A percentile compares a stretch with the other conserved stretches of the same genome.
Conservation (phyloP, 1,140 invertebrate genomes). For the Eupeodes corollae region DNA sequence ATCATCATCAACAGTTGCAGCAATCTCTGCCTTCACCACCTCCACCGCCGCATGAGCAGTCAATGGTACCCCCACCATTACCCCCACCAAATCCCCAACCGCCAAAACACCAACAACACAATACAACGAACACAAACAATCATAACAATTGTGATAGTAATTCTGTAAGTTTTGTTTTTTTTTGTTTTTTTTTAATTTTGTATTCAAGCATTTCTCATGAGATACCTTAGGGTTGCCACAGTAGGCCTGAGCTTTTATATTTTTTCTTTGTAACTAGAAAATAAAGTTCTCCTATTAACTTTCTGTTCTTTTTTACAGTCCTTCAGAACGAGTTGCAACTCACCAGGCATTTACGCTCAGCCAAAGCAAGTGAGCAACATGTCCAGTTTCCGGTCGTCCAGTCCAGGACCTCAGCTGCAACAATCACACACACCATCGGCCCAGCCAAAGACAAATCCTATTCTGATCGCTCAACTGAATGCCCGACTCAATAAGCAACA, state of each 20-base stretch:
- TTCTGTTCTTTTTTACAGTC: slow-evolving; percentile 20
- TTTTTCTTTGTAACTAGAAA: background rate
- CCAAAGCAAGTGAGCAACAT: slow-evolving; percentile 33
- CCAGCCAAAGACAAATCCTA: slow-evolving; percentile 34
- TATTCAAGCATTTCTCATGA: no score
- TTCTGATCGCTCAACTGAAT: slow-evolving; percentile 35
- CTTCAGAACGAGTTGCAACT: slow-evolving; percentile 26
- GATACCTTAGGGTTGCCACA: no score
- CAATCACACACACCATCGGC: slow-evolving; percentile 24
- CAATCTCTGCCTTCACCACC: background rate
- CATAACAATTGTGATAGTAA: slow-evolving; percentile 9
- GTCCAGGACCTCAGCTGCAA: slow-evolving; percentile 18
- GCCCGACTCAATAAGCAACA: slow-evolving; percentile 31
- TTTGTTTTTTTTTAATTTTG: background rate
- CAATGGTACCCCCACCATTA: background rate
- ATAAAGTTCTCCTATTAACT: slow-evolving; percentile 8
- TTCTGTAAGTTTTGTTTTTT: slow-evolving; percentile 22
- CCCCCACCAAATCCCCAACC: slow-evolving; percentile 11
- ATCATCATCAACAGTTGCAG: background rate
- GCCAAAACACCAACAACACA: slow-evolving; percentile 9
- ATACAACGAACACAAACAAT: slow-evolving; percentile 5
- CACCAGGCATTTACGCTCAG: slow-evolving; percentile 35
- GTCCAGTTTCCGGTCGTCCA: slow-evolving; percentile 34
- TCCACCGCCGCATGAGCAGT: background rate
- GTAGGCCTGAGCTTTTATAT: background rate